Conservation (phyloP, 1,140 invertebrate species). For the Leptinotarsa texana region DNA sequence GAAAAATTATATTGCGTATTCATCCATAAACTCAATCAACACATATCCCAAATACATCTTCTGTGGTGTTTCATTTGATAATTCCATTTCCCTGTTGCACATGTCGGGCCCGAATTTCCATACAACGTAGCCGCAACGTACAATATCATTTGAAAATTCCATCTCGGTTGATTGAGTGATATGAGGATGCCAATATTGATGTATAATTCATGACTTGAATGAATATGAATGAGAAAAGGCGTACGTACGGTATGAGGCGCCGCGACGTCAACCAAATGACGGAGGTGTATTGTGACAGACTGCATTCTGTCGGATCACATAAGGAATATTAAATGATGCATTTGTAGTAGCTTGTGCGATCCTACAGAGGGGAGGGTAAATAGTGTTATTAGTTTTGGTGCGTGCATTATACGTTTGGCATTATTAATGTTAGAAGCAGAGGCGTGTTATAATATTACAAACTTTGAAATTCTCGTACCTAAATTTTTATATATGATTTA, state of each 20-base stretch:
- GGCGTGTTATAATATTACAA: no score
- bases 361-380: background rate
- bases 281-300: constrained; percentile 2
- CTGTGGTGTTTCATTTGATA: background rate
- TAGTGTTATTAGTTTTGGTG: background rate
- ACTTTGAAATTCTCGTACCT: no score
- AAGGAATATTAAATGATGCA: constrained; percentile 6
- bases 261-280: background rate
- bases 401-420: background rate
- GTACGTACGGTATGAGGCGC: background rate
- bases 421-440: background rate
- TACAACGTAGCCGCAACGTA: background rate
- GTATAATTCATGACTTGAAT: constrained; percentile 2
- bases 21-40: no score
- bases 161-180: constrained; percentile 5
- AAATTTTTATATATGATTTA: no score
- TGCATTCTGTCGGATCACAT: constrained; percentile 7
- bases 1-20: no score
- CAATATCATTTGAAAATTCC: constrained; percentile 8
- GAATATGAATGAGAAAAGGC: constrained; percentile 8
- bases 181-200: constrained; percentile 3
- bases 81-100: background rate
- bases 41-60: background rate
- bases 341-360: background rate
- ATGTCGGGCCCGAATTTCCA: background rate